Base-by-base conservation (phyloP, 2,113 vertebrate genomes). In the Sclerurus mexicanus region DNA sequence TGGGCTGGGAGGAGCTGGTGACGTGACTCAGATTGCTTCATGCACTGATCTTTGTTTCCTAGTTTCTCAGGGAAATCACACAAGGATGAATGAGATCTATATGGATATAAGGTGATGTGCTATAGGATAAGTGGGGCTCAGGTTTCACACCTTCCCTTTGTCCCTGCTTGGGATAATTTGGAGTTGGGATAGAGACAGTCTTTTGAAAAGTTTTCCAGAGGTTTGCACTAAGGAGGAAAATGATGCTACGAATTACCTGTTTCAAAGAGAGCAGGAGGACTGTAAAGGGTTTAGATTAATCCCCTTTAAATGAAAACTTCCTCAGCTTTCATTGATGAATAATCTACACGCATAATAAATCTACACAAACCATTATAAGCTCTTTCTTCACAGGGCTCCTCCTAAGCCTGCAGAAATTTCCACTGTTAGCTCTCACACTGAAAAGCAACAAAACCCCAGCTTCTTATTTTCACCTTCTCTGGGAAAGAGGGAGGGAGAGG, bases 281-380 rank as follows among this genome's bases (percentile, higher is more conserved):
- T 95, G 58, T 24, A 76, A 96, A 59, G 63, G 69, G 42, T 71
- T 97, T 96, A 96, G 58, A 93, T 93, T 96, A 97, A 97, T 96
- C 88, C 91, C 68, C 53, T 97, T 93, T 96, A 96, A 97, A 97
- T 95, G 90, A 96, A 96, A 97, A 86, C 90, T 96, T 95, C 90
- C 89, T 94, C 90, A 82, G 84, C 75, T 96, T 85, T 90, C 94
- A 86, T 75, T 93, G 90, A 94, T 79, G 84, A 95, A 93, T 92
- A 81, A 94, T 63, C 33, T 85, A 85, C 14, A 22, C 75, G 63
- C 73, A 84, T 56, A 63, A 90, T 71, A 90, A 63, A 89, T 93
- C 79, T 91, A 55, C 92, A 91, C 64, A 73, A 71, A 66, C 60
- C 85, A 75, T 79, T 72, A 67, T 40, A 90, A 95, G 31, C 40